Evolutionary conservation across 2,113 vertebrate species (phyloP).

Genomic region (Ptilorrhoa leucosticta): DNA sequence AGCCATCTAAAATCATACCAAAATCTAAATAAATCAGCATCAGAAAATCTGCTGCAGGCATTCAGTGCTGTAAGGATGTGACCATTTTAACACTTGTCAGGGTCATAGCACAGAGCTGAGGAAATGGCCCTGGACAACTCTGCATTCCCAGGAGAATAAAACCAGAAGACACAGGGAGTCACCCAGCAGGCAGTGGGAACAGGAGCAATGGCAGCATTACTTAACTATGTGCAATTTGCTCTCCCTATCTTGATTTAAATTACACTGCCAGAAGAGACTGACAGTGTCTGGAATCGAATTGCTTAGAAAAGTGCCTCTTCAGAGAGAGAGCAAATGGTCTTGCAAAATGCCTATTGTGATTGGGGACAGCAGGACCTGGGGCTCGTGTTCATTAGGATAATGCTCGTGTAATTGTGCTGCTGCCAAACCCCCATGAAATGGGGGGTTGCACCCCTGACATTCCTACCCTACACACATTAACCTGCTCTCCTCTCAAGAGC

Average conservation of each 20-base stretch:
- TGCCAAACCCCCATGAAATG: neutral
- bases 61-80: neutral
- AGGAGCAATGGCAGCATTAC: slow-evolving; percentile 25
- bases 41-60: neutral
- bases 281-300: slow-evolving; percentile 52
- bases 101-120: neutral
- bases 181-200: slow-evolving; percentile 27
- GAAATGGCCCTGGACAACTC: neutral
- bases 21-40: slow-evolving; percentile 37
- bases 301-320: slow-evolving; percentile 49
- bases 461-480: neutral
- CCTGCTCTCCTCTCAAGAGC: neutral
- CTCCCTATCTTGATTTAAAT: slow-evolving; percentile 59
- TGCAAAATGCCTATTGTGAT: slow-evolving; percentile 15
- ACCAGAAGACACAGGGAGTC: neutral
- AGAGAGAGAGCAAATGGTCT: slow-evolving; percentile 3
- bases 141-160: neutral
- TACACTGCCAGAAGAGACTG: slow-evolving; percentile 56
- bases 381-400: neutral
- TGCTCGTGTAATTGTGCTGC: neutral
- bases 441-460: neutral
- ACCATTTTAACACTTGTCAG: slow-evolving; percentile 7
- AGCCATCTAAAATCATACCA: neutral
- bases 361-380: neutral
- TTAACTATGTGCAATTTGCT: slow-evolving; percentile 54